These are phyloP conservation scores for Meles meles DNA, from an alignment of 2,113 vertebrate species.

Conservation along the genomic window DNA sequence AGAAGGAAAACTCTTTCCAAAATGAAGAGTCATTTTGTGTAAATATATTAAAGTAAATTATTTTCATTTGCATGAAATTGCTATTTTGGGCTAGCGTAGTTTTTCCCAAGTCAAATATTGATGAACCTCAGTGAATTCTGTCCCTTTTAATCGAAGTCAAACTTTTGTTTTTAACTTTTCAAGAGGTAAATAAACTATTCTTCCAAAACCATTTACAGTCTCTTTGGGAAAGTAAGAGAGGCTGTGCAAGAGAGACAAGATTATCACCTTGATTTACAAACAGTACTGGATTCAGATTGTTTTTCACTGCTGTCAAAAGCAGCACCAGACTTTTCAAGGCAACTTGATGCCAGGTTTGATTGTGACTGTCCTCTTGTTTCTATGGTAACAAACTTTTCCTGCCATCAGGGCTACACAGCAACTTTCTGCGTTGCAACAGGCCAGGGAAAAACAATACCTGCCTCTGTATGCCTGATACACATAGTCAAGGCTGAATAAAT, in stretches of 20 bases:
- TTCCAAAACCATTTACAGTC: slow-evolving; percentile 22
- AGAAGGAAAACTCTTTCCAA: neutral
- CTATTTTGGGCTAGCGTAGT: neutral
- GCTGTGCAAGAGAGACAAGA: neutral
- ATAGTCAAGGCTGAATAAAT: neutral
- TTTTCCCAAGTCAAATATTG: slow-evolving; percentile 51
- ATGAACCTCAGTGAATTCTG: slow-evolving; percentile 31
- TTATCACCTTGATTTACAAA: slow-evolving; percentile 21
- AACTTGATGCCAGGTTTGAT: slow-evolving; percentile 28
- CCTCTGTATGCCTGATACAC: neutral
- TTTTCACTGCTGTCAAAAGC: neutral
- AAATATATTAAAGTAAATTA: slow-evolving; percentile 15
- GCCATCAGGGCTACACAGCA: slow-evolving; percentile 27
- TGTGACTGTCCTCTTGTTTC: slow-evolving; percentile 51
- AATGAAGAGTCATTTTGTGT: slow-evolving; percentile 33
- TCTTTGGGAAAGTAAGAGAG: slow-evolving; percentile 15
- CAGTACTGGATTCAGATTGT: neutral
- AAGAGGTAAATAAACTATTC: slow-evolving; percentile 17
- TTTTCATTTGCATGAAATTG: slow-evolving; percentile 56
- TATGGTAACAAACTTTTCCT: slow-evolving; percentile 46
- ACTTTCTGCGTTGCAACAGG: slow-evolving; percentile 10
- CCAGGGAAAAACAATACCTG: neutral
- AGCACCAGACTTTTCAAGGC: neutral
- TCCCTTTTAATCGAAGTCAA: slow-evolving; percentile 11
- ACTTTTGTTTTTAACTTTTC: neutral